Conservation (phyloP, 1,140 invertebrate genomes). For the Drosophila malerkotliana region DNA sequence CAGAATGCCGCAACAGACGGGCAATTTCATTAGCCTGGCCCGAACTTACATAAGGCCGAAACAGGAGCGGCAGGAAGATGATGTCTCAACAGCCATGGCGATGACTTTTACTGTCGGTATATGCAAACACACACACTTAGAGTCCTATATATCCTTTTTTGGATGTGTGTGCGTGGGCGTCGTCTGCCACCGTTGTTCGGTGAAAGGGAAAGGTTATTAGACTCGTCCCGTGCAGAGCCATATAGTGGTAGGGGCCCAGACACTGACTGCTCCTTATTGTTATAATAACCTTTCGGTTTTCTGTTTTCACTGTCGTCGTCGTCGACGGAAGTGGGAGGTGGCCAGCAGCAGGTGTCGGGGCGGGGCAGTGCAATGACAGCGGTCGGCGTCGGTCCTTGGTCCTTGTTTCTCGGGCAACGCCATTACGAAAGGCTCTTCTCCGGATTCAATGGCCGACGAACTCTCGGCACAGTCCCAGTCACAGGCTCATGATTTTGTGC, state of each 20-base stretch:
- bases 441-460: slow-evolving; percentile 12
- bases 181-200: slow-evolving; percentile 48
- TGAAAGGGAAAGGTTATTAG: slow-evolving; percentile 78
- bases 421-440: slow-evolving; percentile 42
- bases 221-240: slow-evolving; percentile 44
- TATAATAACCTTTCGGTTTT: slow-evolving; percentile 76
- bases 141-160: slow-evolving; percentile 3
- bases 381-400: slow-evolving; percentile 38
- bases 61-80: slow-evolving; percentile 54
- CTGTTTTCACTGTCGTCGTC: slow-evolving; percentile 11
- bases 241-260: slow-evolving; percentile 53
- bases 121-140: neutral
- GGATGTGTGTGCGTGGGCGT: slow-evolving; percentile 24
- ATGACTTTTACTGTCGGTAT: slow-evolving; percentile 43
- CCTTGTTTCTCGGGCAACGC: slow-evolving; percentile 18
- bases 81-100: slow-evolving; percentile 31
- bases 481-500: slow-evolving; percentile 27
- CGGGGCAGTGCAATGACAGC: slow-evolving; percentile 55
- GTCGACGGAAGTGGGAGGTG: slow-evolving; percentile 60
- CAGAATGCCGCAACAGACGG: slow-evolving; percentile 23
- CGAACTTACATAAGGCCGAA: slow-evolving; percentile 51
- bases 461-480: slow-evolving; percentile 33
- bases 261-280: slow-evolving; percentile 72
- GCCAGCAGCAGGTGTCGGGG: slow-evolving; percentile 21
- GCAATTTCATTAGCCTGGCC: slow-evolving; percentile 55